Conservation (phyloP, 2,113 vertebrate species). For the Pelecanoides urinatrix region DNA sequence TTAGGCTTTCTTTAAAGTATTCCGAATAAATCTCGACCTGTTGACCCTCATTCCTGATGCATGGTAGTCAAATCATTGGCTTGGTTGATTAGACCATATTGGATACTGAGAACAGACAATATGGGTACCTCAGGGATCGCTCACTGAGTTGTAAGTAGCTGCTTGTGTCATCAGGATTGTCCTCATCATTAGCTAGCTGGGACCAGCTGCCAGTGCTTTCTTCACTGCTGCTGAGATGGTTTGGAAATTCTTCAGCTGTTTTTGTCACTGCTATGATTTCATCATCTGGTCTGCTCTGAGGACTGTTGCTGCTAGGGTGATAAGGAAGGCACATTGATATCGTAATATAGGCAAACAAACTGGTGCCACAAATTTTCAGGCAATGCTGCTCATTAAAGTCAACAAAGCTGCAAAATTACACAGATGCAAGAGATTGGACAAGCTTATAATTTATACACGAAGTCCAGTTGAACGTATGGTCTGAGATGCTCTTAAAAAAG, state of each 20-base stretch:
- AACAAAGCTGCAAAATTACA: background rate
- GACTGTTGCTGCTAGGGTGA: constrained; percentile 27
- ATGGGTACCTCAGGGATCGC: constrained; percentile 80
- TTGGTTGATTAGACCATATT: background rate
- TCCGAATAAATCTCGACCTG: background rate
- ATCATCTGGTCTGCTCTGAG: constrained; percentile 33
- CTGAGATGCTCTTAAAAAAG: background rate
- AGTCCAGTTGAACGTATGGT: background rate
- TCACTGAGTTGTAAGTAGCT: constrained; percentile 96
- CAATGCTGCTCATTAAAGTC: background rate
- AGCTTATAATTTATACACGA: background rate
- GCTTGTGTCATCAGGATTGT: constrained; percentile 91
- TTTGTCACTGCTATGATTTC: constrained; percentile 64
- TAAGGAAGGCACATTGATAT: background rate
- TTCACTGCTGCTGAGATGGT: constrained; percentile 88
- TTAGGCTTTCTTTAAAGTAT: background rate
- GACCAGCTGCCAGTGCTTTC: constrained; percentile 96
- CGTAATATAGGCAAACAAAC: background rate
- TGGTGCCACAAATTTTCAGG: background rate
- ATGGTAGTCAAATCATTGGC: background rate
- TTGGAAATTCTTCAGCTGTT: constrained; percentile 77
- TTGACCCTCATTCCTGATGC: background rate
- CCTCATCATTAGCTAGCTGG: constrained; percentile 89
- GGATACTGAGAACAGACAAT: background rate
- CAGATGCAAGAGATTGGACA: background rate